These are phyloP conservation scores for Andricus curvator DNA, from an alignment of 2,888 invertebrate species.

Conservation along the genomic window DNA sequence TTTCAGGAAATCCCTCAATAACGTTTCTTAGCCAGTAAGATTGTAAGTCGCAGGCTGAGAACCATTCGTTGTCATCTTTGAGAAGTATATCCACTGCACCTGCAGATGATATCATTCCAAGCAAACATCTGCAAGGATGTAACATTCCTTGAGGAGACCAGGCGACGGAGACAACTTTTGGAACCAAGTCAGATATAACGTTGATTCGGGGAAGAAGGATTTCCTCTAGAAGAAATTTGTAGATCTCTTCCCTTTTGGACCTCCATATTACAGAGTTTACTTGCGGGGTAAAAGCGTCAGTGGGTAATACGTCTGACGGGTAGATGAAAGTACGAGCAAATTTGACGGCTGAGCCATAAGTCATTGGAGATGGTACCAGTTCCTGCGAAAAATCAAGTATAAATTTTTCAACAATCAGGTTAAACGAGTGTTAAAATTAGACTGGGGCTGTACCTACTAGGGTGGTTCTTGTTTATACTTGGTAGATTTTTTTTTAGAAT, in stretches of 20 bases:
- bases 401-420: too few relatives aligned
- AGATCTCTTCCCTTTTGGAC: constrained; percentile 66
- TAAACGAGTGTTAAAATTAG: too few relatives aligned
- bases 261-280: constrained; percentile 59
- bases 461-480: too few relatives aligned
- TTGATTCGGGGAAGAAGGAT: constrained; percentile 66
- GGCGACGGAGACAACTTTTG: constrained; percentile 62
- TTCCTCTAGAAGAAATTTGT: constrained; percentile 66
- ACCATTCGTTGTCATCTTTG: constrained; percentile 67
- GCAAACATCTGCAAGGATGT: constrained; percentile 65
- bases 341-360: constrained; percentile 62
- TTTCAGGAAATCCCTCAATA: constrained; percentile 52
- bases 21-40: constrained; percentile 57
- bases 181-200: constrained; percentile 55
- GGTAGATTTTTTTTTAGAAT: too few relatives aligned
- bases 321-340: constrained; percentile 71
- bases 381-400: constrained; percentile 62
- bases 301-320: constrained; percentile 64
- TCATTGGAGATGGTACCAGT: constrained; percentile 68
- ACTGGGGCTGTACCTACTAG: too few relatives aligned
- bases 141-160: constrained; percentile 72
- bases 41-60: constrained; percentile 65
- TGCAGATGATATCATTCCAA: constrained; percentile 67
- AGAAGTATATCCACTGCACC: constrained; percentile 68
- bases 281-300: constrained; percentile 54